Conservation (phyloP, 2,113 vertebrate genomes). For the Penelope pileata region DNA sequence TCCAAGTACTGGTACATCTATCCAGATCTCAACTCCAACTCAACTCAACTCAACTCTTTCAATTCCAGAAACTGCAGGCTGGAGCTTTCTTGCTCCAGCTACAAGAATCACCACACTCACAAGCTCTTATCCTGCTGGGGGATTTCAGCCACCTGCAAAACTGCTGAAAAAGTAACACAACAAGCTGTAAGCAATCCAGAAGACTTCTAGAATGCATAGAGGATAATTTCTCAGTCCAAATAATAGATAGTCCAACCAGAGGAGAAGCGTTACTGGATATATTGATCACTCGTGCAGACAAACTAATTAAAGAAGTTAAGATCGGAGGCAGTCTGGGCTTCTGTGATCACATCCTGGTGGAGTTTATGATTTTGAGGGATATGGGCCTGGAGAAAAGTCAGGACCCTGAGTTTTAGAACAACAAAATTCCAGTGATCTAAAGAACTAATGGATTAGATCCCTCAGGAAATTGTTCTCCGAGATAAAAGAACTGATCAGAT, state of each 20-base stretch:
- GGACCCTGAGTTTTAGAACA: not conserved
- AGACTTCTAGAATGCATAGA: no score
- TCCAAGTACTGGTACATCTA: not conserved
- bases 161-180: not conserved
- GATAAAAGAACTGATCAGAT: not conserved
- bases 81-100: not conserved
- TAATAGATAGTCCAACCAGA: not conserved
- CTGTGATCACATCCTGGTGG: not conserved
- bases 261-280: not conserved
- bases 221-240: no score
- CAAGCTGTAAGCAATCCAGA: not conserved
- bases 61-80: not conserved
- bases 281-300: not conserved
- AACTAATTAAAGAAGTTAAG: not conserved
- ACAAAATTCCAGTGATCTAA: not conserved
- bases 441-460: not conserved
- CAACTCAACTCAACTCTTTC: no score
- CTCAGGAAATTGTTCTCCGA: not conserved
- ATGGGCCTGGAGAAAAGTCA: no score
- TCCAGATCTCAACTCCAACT: no score
- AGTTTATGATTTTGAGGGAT: not conserved
- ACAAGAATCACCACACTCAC: not conserved
- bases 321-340: not conserved
- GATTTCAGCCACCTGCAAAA: not conserved
- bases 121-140: not conserved